Percentiles rank a stretch among this genome's conserved stretches.
Evolutionary conservation across 2,888 invertebrate genomes (phyloP).

Genomic region (Drepana falcataria): DNA sequence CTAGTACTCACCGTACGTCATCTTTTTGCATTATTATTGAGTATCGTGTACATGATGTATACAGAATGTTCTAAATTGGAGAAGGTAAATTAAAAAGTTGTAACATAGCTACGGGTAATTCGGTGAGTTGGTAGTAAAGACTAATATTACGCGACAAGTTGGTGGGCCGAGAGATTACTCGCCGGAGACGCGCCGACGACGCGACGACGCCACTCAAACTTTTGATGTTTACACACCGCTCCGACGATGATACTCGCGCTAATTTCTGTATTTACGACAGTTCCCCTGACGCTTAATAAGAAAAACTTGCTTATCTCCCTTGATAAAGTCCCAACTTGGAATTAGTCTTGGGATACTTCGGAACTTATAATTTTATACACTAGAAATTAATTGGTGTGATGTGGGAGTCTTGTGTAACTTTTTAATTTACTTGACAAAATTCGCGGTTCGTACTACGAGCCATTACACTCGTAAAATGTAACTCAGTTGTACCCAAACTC

Average conservation of each 20-base stretch:
- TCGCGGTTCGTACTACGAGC: conserved; percentile 20
- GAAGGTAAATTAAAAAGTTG: conserved; percentile 20
- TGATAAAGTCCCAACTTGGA: conserved; percentile 42
- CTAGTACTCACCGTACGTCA: no score
- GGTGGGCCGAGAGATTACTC: conserved; percentile 19
- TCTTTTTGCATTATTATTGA: neutral
- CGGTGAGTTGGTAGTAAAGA: conserved; percentile 22
- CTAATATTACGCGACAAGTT: conserved; percentile 27
- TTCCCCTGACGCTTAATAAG: conserved; percentile 57
- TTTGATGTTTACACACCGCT: conserved; percentile 63
- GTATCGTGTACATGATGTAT: neutral
- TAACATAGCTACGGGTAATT: conserved; percentile 19
- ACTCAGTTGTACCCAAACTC: neutral
- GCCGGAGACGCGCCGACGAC: conserved; percentile 25
- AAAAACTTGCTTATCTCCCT: conserved; percentile 56
- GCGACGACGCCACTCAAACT: conserved; percentile 50
- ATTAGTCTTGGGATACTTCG: conserved; percentile 31
- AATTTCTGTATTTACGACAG: conserved; percentile 69
- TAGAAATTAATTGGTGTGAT: conserved; percentile 26
- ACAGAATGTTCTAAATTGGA: conserved; percentile 9
- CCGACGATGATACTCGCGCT: conserved; percentile 56
- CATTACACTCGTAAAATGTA: conserved; percentile 26
- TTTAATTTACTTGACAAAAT: conserved; percentile 30
- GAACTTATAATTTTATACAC: conserved; percentile 18
- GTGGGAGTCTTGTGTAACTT: conserved; percentile 19